Percentiles rank a stretch among this genome's conserved stretches.
Evolutionary conservation across 2,797 vertebrate genomes (phyloP).

Genomic region (Falco novaeseelandiae): DNA sequence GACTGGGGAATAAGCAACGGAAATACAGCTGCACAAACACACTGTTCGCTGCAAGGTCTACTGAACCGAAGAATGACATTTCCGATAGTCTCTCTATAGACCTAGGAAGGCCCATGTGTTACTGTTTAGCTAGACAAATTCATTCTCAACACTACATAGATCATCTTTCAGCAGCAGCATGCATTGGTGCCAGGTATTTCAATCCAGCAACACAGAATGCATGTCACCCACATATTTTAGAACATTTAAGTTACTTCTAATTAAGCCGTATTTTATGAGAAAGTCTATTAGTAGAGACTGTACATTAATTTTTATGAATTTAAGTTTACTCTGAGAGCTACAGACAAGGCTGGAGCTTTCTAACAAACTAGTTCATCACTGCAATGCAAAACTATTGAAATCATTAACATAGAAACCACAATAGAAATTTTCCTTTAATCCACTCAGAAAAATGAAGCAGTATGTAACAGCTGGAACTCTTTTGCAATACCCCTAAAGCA

Average conservation of each 20-base stretch:
- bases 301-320: neutral
- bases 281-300: neutral
- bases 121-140: neutral
- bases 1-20: neutral
- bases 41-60: neutral
- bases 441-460: neutral
- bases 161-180: neutral
- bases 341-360: neutral
- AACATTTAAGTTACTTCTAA: neutral
- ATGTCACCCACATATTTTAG: neutral
- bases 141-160: neutral
- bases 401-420: neutral
- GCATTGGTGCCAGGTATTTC: neutral
- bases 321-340: neutral
- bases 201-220: neutral
- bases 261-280: neutral
- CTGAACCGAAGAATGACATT: neutral
- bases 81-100: neutral
- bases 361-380: neutral
- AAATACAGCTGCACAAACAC: neutral
- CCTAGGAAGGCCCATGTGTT: neutral
- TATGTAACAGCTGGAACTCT: neutral
- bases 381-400: neutral
- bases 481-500: neutral
- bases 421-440: neutral